phyloP scores from a whole-genome alignment of 2,888 invertebrate species.

The Lithophane socia region DNA sequence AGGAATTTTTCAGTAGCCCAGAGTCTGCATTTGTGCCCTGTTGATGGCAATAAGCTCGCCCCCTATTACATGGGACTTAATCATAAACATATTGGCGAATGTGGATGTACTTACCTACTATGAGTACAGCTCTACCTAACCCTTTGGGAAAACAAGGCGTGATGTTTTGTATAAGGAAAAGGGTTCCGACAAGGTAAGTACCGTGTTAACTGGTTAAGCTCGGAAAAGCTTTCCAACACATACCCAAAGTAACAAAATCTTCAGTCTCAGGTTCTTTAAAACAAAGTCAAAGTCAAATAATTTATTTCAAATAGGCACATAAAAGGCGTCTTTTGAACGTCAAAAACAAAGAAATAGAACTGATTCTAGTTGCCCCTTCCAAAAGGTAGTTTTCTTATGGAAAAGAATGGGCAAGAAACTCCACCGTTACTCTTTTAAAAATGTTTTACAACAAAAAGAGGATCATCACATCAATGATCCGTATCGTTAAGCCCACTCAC shows the following conservation, averaged over 20 bases:
- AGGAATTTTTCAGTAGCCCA: no score
- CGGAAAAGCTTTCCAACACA: neutral
- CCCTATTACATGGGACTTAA: no score
- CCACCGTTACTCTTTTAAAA: no score
- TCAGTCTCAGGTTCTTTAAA: conserved; percentile 3
- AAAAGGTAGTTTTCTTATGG: no score
- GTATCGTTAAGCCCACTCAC: conserved; percentile 25
- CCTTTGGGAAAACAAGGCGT: neutral
- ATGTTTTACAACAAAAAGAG: conserved; percentile 6
- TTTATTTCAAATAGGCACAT: no score
- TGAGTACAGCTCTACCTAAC: neutral
- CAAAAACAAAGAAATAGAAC: no score
- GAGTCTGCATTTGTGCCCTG: no score
- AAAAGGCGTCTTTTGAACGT: no score
- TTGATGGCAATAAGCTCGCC: no score
- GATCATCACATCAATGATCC: conserved; percentile 24
- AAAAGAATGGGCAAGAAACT: no score
- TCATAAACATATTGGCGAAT: neutral
- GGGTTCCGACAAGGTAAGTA: neutral
- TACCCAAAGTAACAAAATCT: conserved; percentile 15
- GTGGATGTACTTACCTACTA: neutral
- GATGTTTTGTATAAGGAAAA: neutral
- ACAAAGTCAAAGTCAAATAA: neutral
- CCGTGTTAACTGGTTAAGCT: neutral
- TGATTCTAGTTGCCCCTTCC: no score